phyloP scores from a whole-genome alignment of 2,113 vertebrate genomes.

The Datnioides undecimradiatus region DNA sequence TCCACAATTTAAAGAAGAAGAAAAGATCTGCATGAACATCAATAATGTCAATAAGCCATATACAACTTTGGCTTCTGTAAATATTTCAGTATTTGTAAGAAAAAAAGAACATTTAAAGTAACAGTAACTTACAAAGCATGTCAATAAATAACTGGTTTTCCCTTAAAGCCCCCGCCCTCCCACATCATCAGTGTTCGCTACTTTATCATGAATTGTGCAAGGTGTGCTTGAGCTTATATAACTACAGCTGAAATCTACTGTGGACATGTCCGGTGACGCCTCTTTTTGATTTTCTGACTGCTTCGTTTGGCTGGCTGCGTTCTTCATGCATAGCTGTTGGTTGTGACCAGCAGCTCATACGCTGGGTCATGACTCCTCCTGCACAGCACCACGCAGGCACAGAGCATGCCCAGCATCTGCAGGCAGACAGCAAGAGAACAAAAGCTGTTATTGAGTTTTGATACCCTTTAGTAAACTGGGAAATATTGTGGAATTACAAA shows the following conservation, averaged over 20 bases:
- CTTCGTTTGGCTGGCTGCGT: not conserved
- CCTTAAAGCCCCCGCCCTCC: constrained; percentile 49
- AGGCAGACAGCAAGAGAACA: constrained; percentile 44
- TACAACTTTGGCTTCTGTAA: constrained; percentile 67
- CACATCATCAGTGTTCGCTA: constrained; percentile 83
- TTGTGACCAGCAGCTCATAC: constrained; percentile 95
- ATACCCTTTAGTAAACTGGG: not conserved
- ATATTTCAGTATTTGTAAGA: constrained; percentile 40
- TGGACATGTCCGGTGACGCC: constrained; percentile 60
- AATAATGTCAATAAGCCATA: constrained; percentile 57
- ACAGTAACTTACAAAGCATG: constrained; percentile 66
- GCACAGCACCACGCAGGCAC: constrained; percentile 95
- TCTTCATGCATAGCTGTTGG: constrained; percentile 93
- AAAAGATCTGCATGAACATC: constrained; percentile 36
- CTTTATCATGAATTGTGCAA: constrained; percentile 80
- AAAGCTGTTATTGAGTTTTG: not conserved
- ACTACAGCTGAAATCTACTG: constrained; percentile 81
- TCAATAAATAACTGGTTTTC: constrained; percentile 77
- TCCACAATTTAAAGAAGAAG: constrained; percentile 31
- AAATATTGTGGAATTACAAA: not conserved
- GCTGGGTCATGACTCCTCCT: constrained; percentile 95
- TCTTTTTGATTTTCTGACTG: constrained; percentile 46
- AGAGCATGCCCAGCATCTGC: constrained; percentile 97
- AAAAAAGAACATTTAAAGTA: constrained; percentile 56
- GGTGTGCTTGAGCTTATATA: constrained; percentile 80